Conservation (phyloP, 2,797 vertebrate species). For the Pseudomugil gertrudae region DNA sequence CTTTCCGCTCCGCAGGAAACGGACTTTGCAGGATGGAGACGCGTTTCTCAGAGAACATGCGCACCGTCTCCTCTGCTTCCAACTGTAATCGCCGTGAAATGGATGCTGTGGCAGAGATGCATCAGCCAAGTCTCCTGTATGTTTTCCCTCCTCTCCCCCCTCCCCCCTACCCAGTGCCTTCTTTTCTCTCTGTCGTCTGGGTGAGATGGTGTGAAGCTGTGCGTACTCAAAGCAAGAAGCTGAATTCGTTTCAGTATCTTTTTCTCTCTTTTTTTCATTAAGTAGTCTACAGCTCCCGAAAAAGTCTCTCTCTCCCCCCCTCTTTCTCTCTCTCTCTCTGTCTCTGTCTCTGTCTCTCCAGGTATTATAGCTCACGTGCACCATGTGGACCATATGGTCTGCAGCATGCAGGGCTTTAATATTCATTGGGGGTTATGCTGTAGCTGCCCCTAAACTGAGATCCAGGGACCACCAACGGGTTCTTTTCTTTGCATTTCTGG, state of each 20-base stretch:
- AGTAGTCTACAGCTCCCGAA: constrained; percentile 38
- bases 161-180: constrained; percentile 1
- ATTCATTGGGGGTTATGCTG: neutral
- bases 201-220: constrained; percentile 30
- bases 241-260: constrained; percentile 32
- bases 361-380: constrained; percentile 51
- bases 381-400: constrained; percentile 55
- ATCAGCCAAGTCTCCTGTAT: constrained; percentile 58
- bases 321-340: neutral
- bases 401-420: constrained; percentile 46
- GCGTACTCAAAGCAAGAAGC: constrained; percentile 34
- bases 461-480: constrained; percentile 3
- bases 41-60: constrained; percentile 51
- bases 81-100: constrained; percentile 74
- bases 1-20: constrained; percentile 46
- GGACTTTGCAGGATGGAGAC: constrained; percentile 42
- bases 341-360: constrained; percentile 9
- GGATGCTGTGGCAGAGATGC: constrained; percentile 72
- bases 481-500: neutral
- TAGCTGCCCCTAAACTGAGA: constrained; percentile 1
- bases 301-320: constrained; percentile 5
- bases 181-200: constrained; percentile 12
- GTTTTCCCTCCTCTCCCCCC: constrained; percentile 9
- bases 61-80: constrained; percentile 64
- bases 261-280: constrained; percentile 14